Percentiles rank a stretch among this genome's conserved stretches.
Evolutionary conservation across 2,888 invertebrate genomes (phyloP).

Genomic region (Marasmarcha lunaedactyla): DNA sequence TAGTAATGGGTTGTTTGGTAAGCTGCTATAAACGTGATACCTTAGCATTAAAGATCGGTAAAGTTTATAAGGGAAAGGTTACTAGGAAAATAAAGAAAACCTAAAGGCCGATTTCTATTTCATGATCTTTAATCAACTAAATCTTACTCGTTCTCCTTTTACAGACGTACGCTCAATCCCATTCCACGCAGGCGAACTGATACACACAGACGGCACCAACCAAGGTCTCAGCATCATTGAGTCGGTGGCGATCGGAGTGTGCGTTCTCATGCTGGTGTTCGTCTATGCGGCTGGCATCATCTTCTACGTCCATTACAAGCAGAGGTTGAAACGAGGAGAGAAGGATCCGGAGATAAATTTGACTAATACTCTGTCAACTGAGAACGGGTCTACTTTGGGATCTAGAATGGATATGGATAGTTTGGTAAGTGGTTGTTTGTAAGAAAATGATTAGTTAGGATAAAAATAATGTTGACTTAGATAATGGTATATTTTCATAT

Average conservation of each 20-base stretch:
- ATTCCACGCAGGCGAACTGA: slow-evolving; percentile 75
- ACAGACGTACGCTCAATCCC: slow-evolving; percentile 84
- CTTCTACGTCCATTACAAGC: slow-evolving; percentile 81
- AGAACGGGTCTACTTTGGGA: slow-evolving; percentile 44
- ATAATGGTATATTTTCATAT: no score
- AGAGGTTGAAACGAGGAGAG: slow-evolving; percentile 70
- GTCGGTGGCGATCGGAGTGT: slow-evolving; percentile 84
- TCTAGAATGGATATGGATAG: slow-evolving; percentile 54
- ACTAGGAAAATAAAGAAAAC: no score
- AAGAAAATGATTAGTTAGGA: not conserved
- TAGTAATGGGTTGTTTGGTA: slow-evolving; percentile 28
- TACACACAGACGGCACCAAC: slow-evolving; percentile 50
- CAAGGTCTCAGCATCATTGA: slow-evolving; percentile 78
- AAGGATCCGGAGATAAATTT: slow-evolving; percentile 50
- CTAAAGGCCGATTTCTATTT: not conserved
- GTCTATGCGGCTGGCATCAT: slow-evolving; percentile 88
- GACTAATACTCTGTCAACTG: slow-evolving; percentile 38
- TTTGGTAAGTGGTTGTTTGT: slow-evolving; percentile 33
- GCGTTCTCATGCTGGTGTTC: slow-evolving; percentile 81
- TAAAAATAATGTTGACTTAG: no score
- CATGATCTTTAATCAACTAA: not conserved
- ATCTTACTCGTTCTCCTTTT: slow-evolving; percentile 12
- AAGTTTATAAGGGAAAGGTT: no score
- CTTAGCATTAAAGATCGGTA: no score
- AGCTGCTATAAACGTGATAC: no score